Evolutionary conservation across 2,888 invertebrate species (phyloP).

Genomic region (Alitta virens): DNA sequence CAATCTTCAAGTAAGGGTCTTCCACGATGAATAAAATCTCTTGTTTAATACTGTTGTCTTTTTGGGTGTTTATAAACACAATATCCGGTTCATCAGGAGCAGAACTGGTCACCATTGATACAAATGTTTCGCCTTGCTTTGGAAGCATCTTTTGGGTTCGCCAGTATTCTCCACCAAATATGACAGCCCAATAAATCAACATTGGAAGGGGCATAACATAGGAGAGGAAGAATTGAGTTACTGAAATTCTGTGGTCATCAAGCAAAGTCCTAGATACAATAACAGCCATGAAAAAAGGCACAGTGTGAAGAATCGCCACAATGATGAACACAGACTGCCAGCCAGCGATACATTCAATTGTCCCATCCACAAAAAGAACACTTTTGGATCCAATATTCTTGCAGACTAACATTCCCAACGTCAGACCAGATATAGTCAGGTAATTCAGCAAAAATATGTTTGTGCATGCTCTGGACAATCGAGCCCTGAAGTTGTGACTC

Average conservation of each 20-base stretch:
- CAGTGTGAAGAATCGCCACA: constrained; percentile 9
- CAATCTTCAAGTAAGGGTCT: constrained; percentile 5
- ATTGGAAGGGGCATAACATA: constrained; percentile 20
- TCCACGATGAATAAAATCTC: constrained; percentile 14
- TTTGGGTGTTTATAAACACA: background rate
- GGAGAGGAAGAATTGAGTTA: constrained; percentile 14
- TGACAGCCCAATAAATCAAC: constrained; percentile 10
- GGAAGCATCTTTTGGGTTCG: background rate
- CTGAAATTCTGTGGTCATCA: background rate
- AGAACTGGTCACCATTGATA: background rate
- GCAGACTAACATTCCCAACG: constrained; percentile 11
- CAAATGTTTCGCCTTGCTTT: too few species aligned
- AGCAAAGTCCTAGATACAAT: constrained; percentile 11
- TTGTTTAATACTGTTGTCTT: background rate
- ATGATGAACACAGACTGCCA: constrained; percentile 16
- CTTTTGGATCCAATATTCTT: background rate
- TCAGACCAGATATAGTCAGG: constrained; percentile 14
- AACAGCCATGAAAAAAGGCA: constrained; percentile 18
- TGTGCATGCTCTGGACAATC: constrained; percentile 6
- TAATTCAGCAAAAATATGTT: constrained; percentile 14
- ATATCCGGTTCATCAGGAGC: background rate
- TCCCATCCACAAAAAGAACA: constrained; percentile 16
- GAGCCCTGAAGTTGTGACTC: background rate
- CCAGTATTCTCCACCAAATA: background rate
- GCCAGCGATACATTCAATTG: constrained; percentile 6